Percentiles rank a stretch among this genome's conserved stretches.
Evolutionary conservation across 2,797 vertebrate species (phyloP).

Genomic region (Lophotriccus pileatus): DNA sequence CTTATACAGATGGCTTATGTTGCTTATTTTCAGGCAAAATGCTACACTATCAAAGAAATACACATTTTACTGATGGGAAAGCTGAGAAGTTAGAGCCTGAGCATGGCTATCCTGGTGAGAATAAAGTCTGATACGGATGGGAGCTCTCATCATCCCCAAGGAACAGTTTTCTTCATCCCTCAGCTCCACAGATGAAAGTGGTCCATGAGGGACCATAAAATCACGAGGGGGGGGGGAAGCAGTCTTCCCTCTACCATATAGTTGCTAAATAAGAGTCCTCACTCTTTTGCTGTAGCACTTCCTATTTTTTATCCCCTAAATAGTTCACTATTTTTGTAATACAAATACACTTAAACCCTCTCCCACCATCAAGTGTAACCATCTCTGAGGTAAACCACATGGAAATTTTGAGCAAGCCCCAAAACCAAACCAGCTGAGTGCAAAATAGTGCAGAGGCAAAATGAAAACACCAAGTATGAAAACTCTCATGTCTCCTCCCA

Average conservation of each 20-base stretch:
- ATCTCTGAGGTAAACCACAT: background rate
- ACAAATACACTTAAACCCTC: background rate
- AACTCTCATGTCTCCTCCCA: background rate
- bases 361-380: background rate
- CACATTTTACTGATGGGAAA: background rate
- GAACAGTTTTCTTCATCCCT: background rate
- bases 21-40: background rate
- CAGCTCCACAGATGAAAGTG: background rate
- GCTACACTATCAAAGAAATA: background rate
- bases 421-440: background rate
- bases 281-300: background rate
- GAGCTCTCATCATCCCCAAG: background rate
- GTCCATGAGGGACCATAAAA: background rate
- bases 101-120: background rate
- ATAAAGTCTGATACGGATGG: background rate
- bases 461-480: background rate
- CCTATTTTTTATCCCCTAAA: background rate
- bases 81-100: background rate
- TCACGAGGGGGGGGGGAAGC: too few relatives aligned
- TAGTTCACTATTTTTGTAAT: background rate
- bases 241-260: background rate
- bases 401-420: background rate
- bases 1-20: background rate
- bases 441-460: background rate
- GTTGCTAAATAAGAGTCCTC: background rate